A percentile compares a stretch with the other conserved stretches of the same genome.
phyloP scores from a whole-genome alignment of 1,140 invertebrate genomes.

The Pentalonia nigronervosa region DNA sequence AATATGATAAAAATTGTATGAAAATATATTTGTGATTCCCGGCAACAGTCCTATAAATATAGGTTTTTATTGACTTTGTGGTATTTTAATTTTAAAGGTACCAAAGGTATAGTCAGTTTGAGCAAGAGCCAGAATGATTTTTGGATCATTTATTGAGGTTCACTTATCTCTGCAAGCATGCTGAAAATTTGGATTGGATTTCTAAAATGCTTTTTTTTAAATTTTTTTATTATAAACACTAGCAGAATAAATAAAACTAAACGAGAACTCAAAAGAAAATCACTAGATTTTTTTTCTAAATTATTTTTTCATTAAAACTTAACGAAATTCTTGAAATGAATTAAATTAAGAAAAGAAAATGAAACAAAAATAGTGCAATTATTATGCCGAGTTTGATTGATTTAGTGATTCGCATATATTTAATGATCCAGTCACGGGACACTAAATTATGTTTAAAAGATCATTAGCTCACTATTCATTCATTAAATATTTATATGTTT shows the following conservation, averaged over 20 bases:
- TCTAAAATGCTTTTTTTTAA: neutral
- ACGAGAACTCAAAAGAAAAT: neutral
- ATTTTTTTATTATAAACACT: neutral
- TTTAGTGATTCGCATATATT: neutral
- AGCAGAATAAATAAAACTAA: slow-evolving; percentile 13
- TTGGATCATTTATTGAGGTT: neutral
- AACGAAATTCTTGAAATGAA: neutral
- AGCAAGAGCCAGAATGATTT: neutral
- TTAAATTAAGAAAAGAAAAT: neutral
- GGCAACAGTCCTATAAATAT: neutral
- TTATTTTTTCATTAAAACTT: slow-evolving; percentile 19
- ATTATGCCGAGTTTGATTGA: neutral
- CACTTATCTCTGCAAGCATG: neutral
- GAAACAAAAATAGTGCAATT: neutral
- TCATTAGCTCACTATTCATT: neutral
- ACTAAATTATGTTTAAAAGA: neutral
- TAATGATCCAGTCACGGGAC: neutral
- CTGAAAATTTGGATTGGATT: neutral
- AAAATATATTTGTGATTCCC: neutral
- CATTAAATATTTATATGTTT: too few relatives aligned
- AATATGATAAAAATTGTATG: neutral
- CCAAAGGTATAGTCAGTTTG: too few relatives aligned
- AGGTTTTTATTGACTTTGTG: neutral
- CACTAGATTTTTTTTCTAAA: neutral
- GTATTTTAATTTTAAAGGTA: neutral